A percentile compares a stretch with the other conserved stretches of the same genome.
These are phyloP conservation scores for Hylomyscus alleni DNA, from an alignment of 2,797 vertebrate genomes.

Conservation along the genomic window DNA sequence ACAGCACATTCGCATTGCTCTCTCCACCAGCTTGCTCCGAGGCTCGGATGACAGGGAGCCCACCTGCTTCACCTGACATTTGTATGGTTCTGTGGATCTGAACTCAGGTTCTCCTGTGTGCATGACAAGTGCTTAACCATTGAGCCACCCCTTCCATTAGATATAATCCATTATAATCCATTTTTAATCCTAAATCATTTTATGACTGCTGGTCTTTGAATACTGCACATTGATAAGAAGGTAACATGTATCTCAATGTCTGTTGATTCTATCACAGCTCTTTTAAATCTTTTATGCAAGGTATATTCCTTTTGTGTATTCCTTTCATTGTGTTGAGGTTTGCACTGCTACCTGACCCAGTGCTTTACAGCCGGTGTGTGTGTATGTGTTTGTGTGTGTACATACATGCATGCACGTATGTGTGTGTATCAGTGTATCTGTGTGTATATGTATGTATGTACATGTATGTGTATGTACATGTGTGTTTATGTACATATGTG, in stretches of 20 bases:
- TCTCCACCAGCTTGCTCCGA: neutral
- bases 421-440: no score
- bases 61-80: neutral
- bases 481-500: no score
- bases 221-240: constrained; percentile 6
- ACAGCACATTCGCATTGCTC: neutral
- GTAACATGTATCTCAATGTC: neutral
- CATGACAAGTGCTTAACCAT: neutral
- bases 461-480: no score
- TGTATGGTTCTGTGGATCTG: neutral
- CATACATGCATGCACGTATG: no score
- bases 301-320: neutral
- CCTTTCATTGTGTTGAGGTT: neutral
- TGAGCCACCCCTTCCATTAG: no score
- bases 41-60: neutral
- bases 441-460: neutral
- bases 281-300: neutral
- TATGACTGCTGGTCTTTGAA: constrained; percentile 25
- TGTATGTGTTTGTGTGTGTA: no score
- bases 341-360: neutral
- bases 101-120: neutral
- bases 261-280: neutral
- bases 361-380: neutral
- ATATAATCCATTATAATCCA: neutral
- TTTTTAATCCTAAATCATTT: neutral